Evolutionary conservation across 2,797 vertebrate genomes (phyloP).

Genomic region (Pseudopleuronectes americanus): DNA sequence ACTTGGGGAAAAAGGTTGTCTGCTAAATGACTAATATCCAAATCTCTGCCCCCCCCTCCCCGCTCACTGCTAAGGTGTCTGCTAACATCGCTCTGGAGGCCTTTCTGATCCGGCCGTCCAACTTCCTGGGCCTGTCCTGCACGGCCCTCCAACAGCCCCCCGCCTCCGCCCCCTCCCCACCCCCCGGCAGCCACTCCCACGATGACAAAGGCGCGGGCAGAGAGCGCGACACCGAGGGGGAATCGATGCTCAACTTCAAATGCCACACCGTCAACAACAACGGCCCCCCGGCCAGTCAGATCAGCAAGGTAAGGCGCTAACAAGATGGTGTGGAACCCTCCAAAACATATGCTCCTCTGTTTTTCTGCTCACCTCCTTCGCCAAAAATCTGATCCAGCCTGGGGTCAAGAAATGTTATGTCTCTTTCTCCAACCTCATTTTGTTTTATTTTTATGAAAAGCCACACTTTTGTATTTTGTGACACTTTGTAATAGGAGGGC

Average conservation of each 20-base stretch:
- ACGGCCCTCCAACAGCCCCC: slow-evolving; percentile 82
- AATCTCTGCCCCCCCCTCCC: slow-evolving; percentile 15
- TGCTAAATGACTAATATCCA: slow-evolving; percentile 49
- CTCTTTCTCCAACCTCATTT: background rate
- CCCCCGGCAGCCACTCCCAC: slow-evolving; percentile 52
- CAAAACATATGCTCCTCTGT: slow-evolving; percentile 8
- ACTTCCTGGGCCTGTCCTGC: slow-evolving; percentile 89
- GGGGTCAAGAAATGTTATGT: slow-evolving; percentile 21
- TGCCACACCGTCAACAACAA: slow-evolving; percentile 88
- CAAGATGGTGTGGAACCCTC: slow-evolving; percentile 30
- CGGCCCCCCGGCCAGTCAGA: slow-evolving; percentile 82
- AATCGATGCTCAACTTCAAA: slow-evolving; percentile 88
- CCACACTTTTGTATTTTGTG: slow-evolving; percentile 27
- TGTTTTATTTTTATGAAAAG: background rate
- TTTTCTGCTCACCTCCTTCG: background rate
- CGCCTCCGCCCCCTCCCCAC: slow-evolving; percentile 39
- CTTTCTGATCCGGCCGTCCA: slow-evolving; percentile 85
- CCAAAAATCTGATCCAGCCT: slow-evolving; percentile 13
- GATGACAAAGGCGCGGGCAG: slow-evolving; percentile 55
- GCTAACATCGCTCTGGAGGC: slow-evolving; percentile 90
- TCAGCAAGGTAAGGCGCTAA: slow-evolving; percentile 83
- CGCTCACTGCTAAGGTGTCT: slow-evolving; percentile 78
- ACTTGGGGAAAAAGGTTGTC: slow-evolving; percentile 44
- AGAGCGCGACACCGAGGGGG: slow-evolving; percentile 62
- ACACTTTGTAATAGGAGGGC: slow-evolving; percentile 10